phyloP scores from a whole-genome alignment of 1,140 invertebrate species.

The Agraylea sexmaculata region DNA sequence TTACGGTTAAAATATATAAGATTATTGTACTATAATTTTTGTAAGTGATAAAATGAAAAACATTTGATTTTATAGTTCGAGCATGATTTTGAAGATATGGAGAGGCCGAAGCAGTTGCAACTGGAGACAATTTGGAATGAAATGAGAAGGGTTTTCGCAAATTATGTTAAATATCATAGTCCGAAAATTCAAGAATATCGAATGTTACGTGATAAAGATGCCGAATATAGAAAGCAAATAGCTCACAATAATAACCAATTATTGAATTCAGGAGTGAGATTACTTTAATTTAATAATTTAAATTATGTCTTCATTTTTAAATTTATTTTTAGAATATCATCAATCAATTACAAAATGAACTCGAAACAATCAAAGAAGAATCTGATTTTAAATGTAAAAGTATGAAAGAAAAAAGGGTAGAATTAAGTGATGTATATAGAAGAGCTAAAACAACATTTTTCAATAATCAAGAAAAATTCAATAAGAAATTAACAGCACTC shows the following conservation, averaged over 20 bases:
- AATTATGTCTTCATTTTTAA: not conserved
- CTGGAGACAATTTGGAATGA: slow-evolving; percentile 32
- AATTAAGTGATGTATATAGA: slow-evolving; percentile 12
- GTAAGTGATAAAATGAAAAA: not conserved
- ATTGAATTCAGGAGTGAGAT: slow-evolving; percentile 28
- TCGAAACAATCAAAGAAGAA: slow-evolving; percentile 16
- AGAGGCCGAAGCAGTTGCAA: slow-evolving; percentile 29
- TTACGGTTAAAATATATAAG: not conserved
- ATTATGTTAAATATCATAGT: slow-evolving; percentile 32
- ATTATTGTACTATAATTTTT: slow-evolving; percentile 2
- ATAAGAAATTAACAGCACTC: slow-evolving; percentile 15
- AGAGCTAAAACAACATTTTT: slow-evolving; percentile 14
- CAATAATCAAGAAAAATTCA: slow-evolving; percentile 15
- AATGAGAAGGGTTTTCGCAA: slow-evolving; percentile 29
- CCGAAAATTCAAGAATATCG: slow-evolving; percentile 37
- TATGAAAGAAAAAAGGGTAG: slow-evolving; percentile 12
- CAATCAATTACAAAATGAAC: slow-evolving; percentile 15
- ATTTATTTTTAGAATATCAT: slow-evolving; percentile 16
- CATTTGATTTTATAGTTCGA: slow-evolving; percentile 31
- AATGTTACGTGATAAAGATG: slow-evolving; percentile 32
- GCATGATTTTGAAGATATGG: slow-evolving; percentile 31
- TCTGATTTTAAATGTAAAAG: slow-evolving; percentile 12
- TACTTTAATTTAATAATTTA: slow-evolving; percentile 1
- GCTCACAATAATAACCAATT: slow-evolving; percentile 30
- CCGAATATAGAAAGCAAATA: slow-evolving; percentile 34